Evolutionary conservation across 2,888 invertebrate species (phyloP).

Genomic region (Onthophagus sagittarius): DNA sequence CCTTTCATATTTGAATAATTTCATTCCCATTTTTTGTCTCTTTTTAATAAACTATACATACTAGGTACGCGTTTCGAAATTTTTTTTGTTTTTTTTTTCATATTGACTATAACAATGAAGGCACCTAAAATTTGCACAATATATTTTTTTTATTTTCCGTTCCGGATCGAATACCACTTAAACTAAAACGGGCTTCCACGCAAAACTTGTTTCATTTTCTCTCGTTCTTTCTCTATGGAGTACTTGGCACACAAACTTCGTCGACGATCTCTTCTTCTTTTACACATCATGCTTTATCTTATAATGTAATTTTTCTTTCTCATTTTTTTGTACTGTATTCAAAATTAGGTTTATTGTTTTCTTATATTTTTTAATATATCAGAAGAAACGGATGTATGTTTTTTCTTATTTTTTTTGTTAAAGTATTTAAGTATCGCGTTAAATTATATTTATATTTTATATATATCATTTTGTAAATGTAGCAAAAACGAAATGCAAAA

Average conservation of each 20-base stretch:
- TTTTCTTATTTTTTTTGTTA: no score
- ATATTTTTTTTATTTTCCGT: conserved; percentile 18
- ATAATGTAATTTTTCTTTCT: neutral
- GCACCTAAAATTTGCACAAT: conserved; percentile 26
- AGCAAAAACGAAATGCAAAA: conserved; percentile 15
- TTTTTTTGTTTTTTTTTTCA: conserved; percentile 17
- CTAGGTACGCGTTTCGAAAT: conserved; percentile 15
- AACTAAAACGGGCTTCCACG: neutral
- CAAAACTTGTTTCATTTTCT: neutral
- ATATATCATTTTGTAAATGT: conserved; percentile 24
- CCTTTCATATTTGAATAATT: conserved; percentile 20
- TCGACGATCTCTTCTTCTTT: neutral
- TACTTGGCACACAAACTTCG: neutral
- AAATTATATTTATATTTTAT: conserved; percentile 23
- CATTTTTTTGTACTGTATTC: conserved; percentile 8
- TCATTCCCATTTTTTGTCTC: conserved; percentile 15
- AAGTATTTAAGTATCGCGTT: conserved; percentile 30
- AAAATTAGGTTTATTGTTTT: neutral
- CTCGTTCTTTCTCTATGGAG: neutral
- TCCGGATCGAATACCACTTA: neutral
- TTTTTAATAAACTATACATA: conserved; percentile 23
- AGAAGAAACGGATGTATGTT: conserved; percentile 34
- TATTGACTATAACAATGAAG: conserved; percentile 26
- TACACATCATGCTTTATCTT: neutral
- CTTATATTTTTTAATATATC: conserved; percentile 27